Evolutionary conservation across 2,797 vertebrate genomes (phyloP), one percentile per base, ranked within the genome.

Genomic region (Crocodylus rhombifer): DNA sequence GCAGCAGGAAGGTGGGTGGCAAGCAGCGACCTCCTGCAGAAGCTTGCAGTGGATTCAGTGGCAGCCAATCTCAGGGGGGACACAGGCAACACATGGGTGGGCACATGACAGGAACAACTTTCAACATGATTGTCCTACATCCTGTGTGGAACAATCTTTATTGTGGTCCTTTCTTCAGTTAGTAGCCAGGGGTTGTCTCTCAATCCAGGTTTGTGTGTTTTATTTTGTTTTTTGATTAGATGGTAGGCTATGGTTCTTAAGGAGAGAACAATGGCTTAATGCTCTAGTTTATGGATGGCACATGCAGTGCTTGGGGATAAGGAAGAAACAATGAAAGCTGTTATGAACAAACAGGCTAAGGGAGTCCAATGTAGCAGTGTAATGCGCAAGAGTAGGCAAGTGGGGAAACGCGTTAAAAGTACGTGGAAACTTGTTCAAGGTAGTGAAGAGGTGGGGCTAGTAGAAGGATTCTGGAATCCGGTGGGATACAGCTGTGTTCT

Each of bases 161-260:
- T 77, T 12, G 1, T 84, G 62, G 77, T 51, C 86, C 95, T 95
- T 91, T 28, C 65, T 91, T 93, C 60, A 30, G 17, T 8, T 90
- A 78, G 56, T 57, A 23, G 36, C 57, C 81, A 76, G 42, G 42
- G 82, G 58, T 91, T 60, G 33, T 33, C 60, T 83, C 87, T 56
- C n/a, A 71, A 18, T 51, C 42, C 42, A 51, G 42, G 42, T 51
- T 51, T 51, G 42, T 9, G 42, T 51, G 42, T 51, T 7, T 51
- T 51, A 10, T 51, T 51, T 51, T 51, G 42, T 51, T 51, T 51
- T 51, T 51, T 51, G 9, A 51, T 51, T 51, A 51, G 10, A 51
- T 51, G 9, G 42, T 51, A 51, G 42, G 42, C 3, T 51, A 30
- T 28, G 28, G n/a, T n/a, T 65, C 30, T 20, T n/a, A 30, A 30